Evolutionary conservation across 2,888 invertebrate species (phyloP).

Genomic region (Alsophila aescularia): DNA sequence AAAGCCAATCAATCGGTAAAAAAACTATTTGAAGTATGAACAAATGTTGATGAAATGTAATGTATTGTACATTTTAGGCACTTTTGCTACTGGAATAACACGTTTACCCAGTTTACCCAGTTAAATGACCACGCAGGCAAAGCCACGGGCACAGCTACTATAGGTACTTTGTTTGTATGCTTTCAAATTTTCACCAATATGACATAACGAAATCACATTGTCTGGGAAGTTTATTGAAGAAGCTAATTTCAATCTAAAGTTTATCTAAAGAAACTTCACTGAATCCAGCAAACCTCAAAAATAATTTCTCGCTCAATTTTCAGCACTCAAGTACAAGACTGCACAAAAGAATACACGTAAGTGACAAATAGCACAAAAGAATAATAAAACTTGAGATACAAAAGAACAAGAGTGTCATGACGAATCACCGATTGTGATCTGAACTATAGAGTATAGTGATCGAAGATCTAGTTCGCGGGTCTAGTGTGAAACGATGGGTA

Average conservation of each 20-base stretch:
- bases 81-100: no score
- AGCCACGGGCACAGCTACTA: no score
- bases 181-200: no score
- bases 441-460: constrained; percentile 36
- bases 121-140: no score
- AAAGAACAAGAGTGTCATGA: constrained; percentile 48
- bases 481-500: constrained; percentile 37
- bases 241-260: not conserved
- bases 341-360: constrained; percentile 34
- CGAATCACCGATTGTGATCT: constrained; percentile 51
- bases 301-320: constrained; percentile 42
- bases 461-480: constrained; percentile 31
- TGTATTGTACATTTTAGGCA: no score
- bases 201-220: no score
- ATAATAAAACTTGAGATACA: constrained; percentile 30
- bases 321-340: constrained; percentile 35
- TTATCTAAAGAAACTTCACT: not conserved
- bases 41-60: no score
- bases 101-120: no score
- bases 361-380: constrained; percentile 18
- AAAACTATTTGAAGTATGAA: no score
- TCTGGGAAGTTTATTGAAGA: no score
- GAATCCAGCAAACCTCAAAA: not conserved
- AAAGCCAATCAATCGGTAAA: no score
- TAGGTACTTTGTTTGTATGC: no score